phyloP scores from a whole-genome alignment of 2,113 vertebrate species.

The Scortum barcoo region DNA sequence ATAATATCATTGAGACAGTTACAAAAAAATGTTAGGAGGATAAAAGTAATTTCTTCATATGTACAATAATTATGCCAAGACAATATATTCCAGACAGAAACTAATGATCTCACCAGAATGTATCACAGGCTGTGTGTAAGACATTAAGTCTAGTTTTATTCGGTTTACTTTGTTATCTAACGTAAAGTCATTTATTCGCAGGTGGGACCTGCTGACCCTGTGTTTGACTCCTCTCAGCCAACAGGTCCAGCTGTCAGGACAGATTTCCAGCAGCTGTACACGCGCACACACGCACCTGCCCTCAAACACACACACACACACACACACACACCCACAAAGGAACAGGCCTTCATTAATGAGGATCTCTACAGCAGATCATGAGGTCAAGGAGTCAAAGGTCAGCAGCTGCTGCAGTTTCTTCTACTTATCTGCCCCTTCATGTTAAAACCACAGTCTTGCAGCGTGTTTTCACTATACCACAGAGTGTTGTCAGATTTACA shows the following conservation, averaged over 20 bases:
- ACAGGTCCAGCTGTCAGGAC: constrained; percentile 11
- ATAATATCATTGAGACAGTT: no score
- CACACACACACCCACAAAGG: background rate
- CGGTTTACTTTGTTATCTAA: background rate
- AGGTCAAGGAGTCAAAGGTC: constrained; percentile 37
- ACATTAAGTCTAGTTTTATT: background rate
- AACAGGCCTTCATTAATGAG: constrained; percentile 33
- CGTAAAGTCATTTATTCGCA: background rate
- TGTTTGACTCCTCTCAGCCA: constrained; percentile 22
- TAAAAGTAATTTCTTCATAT: no score
- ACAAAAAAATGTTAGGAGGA: no score
- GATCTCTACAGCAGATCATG: constrained; percentile 4
- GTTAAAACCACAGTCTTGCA: background rate
- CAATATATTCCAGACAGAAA: background rate
- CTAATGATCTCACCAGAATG: background rate
- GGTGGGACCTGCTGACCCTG: constrained; percentile 9
- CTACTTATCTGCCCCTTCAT: constrained; percentile 9
- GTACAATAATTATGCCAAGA: background rate
- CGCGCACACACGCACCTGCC: constrained; percentile 1
- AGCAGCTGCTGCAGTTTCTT: constrained; percentile 30
- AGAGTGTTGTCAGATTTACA: background rate
- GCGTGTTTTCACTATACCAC: background rate
- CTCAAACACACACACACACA: background rate
- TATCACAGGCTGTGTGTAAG: background rate
- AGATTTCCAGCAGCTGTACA: constrained; percentile 33